phyloP scores from a whole-genome alignment of 2,797 vertebrate genomes.

The Gallinago stenura region DNA sequence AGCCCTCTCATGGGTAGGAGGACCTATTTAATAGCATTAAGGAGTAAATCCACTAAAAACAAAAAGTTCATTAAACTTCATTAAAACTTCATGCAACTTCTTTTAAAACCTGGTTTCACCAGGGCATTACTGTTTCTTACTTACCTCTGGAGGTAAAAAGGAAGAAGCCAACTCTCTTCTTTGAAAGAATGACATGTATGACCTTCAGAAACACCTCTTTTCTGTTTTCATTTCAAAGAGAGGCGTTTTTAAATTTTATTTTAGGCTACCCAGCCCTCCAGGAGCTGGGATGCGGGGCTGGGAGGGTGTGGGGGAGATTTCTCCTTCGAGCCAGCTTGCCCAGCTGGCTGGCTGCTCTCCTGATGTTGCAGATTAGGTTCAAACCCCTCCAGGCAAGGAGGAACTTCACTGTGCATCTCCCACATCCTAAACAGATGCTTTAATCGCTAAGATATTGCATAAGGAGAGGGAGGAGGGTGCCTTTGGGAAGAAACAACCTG shows the following conservation, averaged over 20 bases:
- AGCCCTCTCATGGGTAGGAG: background rate
- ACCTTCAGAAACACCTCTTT: background rate
- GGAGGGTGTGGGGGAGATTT: too few relatives aligned
- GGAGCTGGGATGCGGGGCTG: background rate
- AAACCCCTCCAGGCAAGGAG: constrained; percentile 59
- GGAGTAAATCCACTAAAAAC: background rate
- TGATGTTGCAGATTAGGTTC: constrained; percentile 30
- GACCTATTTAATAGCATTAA: background rate
- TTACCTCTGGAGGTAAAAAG: background rate
- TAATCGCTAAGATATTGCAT: background rate
- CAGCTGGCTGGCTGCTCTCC: background rate
- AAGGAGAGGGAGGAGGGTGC: constrained; percentile 4
- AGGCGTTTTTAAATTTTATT: background rate
- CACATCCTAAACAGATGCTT: constrained; percentile 10
- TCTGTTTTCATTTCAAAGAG: background rate
- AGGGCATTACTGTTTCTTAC: background rate
- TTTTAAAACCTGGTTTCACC: background rate
- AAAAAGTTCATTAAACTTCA: background rate
- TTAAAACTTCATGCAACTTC: background rate
- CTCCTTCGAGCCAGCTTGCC: background rate
- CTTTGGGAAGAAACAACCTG: background rate
- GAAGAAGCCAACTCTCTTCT: background rate
- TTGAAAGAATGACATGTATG: background rate
- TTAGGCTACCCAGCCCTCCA: background rate
- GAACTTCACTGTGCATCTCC: background rate